A percentile compares a stretch with the other conserved stretches of the same genome.
Evolutionary conservation across 2,797 vertebrate genomes (phyloP).

Genomic region (Chrosomus eos): DNA sequence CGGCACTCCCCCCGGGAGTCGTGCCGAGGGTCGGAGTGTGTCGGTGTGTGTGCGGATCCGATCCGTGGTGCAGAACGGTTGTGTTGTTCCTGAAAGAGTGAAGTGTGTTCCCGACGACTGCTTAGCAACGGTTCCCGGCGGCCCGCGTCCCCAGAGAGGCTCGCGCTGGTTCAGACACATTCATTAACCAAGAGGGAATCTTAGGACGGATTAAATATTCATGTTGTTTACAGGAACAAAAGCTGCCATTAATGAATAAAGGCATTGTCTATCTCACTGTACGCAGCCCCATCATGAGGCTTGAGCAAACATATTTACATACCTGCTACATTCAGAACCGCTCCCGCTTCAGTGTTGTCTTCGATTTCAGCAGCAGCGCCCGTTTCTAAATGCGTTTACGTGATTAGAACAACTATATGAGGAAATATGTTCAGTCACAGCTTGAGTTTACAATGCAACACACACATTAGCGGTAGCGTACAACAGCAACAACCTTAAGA

Average conservation of each 20-base stretch:
- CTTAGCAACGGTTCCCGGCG: conserved; percentile 61
- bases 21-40: conserved; percentile 25
- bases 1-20: not conserved
- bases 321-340: conserved; percentile 18
- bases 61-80: conserved; percentile 48
- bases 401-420: conserved; percentile 12
- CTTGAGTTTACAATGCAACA: not conserved
- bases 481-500: too few species aligned
- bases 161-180: conserved; percentile 54
- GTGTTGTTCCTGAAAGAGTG: conserved; percentile 52
- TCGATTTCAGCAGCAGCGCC: not conserved
- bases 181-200: conserved; percentile 64
- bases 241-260: conserved; percentile 63
- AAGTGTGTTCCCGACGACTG: conserved; percentile 43
- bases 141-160: conserved; percentile 55
- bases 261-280: conserved; percentile 53
- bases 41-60: conserved; percentile 17
- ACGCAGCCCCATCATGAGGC: conserved; percentile 28
- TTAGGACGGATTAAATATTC: conserved; percentile 61
- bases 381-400: not conserved
- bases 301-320: conserved; percentile 49
- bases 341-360: not conserved
- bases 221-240: conserved; percentile 65
- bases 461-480: not conserved
- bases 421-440: not conserved